Conservation (phyloP, 1,140 invertebrate genomes). For the Andricus grossulariae region DNA sequence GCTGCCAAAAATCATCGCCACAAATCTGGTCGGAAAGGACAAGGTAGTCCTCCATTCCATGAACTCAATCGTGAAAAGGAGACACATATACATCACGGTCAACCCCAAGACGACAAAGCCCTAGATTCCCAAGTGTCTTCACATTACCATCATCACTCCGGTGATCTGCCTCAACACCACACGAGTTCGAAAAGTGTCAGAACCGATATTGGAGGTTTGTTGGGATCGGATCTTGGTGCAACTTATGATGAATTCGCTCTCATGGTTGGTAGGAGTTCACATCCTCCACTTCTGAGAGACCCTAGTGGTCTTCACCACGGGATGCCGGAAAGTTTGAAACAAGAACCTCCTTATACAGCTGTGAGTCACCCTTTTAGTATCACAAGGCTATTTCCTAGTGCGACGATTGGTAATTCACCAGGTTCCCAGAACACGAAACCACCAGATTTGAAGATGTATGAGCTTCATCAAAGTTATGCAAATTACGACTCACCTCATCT, state of each 20-base stretch:
- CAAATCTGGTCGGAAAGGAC: constrained; percentile 72
- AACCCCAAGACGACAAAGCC: constrained; percentile 76
- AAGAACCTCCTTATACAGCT: constrained; percentile 86
- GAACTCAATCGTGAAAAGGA: constrained; percentile 71
- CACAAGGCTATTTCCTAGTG: constrained; percentile 90
- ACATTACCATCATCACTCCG: constrained; percentile 70
- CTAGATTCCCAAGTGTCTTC: constrained; percentile 64
- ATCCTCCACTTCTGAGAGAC: constrained; percentile 77
- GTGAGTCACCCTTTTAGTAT: constrained; percentile 94
- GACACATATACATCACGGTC: constrained; percentile 71
- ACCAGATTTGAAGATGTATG: constrained; percentile 86
- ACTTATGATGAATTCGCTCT: constrained; percentile 81
- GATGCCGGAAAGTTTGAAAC: constrained; percentile 82
- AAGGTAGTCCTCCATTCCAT: constrained; percentile 60
- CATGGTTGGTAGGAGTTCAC: constrained; percentile 81
- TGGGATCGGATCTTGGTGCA: constrained; percentile 74
- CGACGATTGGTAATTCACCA: constrained; percentile 81
- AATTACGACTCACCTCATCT: constrained; percentile 69
- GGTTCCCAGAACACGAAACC: constrained; percentile 77
- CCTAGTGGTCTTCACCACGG: constrained; percentile 79
- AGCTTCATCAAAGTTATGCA: constrained; percentile 75
- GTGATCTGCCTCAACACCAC: constrained; percentile 73
- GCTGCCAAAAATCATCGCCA: constrained; percentile 84
- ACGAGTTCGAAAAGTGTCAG: constrained; percentile 67
- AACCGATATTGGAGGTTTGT: constrained; percentile 71